These are phyloP conservation scores for Merodon equestris DNA, from an alignment of 2,888 invertebrate genomes.

Conservation along the genomic window DNA sequence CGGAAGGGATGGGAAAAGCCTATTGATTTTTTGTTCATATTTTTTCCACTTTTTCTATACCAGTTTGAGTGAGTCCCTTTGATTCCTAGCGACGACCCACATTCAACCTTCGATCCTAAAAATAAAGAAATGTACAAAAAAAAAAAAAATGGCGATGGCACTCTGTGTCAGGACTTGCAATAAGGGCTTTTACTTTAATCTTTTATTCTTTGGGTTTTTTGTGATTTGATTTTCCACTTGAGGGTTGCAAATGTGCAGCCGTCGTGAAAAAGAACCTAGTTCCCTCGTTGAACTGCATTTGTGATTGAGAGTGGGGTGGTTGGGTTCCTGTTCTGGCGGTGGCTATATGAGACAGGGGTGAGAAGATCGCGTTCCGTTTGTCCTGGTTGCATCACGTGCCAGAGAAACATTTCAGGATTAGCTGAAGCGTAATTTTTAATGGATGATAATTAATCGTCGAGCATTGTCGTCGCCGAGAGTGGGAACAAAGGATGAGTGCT, in stretches of 20 bases:
- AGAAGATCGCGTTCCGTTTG: too few species aligned
- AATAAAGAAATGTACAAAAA: conserved; percentile 29
- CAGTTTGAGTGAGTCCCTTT: background rate
- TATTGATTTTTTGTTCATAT: conserved; percentile 61
- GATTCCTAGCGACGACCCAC: conserved; percentile 37
- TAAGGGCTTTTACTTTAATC: conserved; percentile 56
- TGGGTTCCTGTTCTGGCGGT: conserved; percentile 29
- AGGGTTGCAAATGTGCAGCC: conserved; percentile 41
- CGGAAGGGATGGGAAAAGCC: conserved; percentile 41
- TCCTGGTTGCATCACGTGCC: conserved; percentile 22
- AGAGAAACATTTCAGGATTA: conserved; percentile 28
- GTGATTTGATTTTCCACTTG: conserved; percentile 14
- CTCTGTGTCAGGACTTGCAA: conserved; percentile 22
- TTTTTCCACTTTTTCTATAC: background rate
- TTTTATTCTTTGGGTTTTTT: conserved; percentile 29
- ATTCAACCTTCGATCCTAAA: conserved; percentile 56
- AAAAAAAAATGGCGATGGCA: background rate
- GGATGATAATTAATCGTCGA: conserved; percentile 1
- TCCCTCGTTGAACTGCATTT: conserved; percentile 43
- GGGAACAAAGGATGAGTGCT: too few species aligned
- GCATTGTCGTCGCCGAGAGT: too few species aligned
- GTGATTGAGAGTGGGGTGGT: conserved; percentile 43
- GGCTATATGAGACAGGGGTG: conserved; percentile 1
- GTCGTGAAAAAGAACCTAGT: conserved; percentile 13
- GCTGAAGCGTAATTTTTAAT: conserved; percentile 10